Conservation (phyloP, 2,113 vertebrate species). For the Callipepla squamata region DNA sequence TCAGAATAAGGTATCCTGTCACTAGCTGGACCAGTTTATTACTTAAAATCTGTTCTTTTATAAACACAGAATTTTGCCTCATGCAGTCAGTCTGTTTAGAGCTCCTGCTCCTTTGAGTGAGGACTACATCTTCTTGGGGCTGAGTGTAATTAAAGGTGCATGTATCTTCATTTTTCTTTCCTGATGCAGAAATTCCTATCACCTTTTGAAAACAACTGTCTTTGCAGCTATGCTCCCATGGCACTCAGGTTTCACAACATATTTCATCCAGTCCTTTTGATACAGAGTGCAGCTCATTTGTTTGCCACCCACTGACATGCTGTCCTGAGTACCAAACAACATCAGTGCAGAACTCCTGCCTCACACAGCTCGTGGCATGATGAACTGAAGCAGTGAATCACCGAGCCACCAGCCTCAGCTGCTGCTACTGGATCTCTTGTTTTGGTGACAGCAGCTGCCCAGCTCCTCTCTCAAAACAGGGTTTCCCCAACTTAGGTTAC, state of each 20-base stretch:
- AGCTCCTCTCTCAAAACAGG: background rate
- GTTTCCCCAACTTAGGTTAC: background rate
- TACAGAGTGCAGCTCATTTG: background rate
- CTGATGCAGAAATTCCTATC: background rate
- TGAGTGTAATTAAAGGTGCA: background rate
- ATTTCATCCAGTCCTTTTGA: background rate
- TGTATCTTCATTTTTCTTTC: background rate
- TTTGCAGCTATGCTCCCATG: background rate
- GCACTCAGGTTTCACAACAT: background rate
- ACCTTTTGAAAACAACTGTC: background rate
- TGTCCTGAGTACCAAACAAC: background rate
- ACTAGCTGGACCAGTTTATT: background rate
- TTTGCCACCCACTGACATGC: background rate
- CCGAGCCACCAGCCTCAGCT: background rate
- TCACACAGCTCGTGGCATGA: background rate
- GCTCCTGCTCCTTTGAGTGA: background rate
- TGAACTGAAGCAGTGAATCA: background rate
- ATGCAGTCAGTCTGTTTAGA: background rate
- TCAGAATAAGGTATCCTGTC: background rate
- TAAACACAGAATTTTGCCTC: background rate
- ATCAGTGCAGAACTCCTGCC: background rate
- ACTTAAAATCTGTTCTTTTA: background rate
- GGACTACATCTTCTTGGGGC: background rate
- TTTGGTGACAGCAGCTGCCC: background rate
- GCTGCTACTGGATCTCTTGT: background rate